These are phyloP conservation scores for Drosophila limbata DNA, from an alignment of 2,888 invertebrate species.

Conservation along the genomic window DNA sequence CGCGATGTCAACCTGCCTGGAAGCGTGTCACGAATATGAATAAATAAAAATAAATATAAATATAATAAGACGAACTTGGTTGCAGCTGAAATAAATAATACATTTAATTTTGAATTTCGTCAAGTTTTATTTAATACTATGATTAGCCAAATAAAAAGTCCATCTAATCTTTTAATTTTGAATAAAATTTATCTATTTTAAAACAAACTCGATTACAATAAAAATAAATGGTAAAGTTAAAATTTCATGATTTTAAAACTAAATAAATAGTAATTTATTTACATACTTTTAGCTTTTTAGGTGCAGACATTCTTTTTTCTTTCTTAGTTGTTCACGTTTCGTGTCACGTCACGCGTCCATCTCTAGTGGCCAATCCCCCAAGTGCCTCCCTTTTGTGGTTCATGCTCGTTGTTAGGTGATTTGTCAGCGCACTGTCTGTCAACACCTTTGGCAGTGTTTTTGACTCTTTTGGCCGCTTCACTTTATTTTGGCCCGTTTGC, in stretches of 20 bases:
- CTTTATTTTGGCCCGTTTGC: slow-evolving; percentile 53
- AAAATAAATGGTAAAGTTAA: neutral
- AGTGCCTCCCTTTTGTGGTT: neutral
- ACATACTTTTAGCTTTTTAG: too few species aligned
- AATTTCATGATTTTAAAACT: too few species aligned
- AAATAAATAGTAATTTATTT: too few species aligned
- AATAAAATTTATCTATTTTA: too few species aligned
- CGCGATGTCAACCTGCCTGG: slow-evolving; percentile 29
- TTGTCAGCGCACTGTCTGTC: slow-evolving; percentile 63
- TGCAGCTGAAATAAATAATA: too few species aligned
- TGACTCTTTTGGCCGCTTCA: slow-evolving; percentile 16
- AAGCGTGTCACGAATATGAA: neutral
- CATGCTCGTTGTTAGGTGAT: slow-evolving; percentile 54
- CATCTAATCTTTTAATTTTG: too few species aligned
- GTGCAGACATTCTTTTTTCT: too few species aligned
- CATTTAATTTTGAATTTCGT: too few species aligned
- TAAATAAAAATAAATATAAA: too few species aligned
- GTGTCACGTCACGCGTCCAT: slow-evolving; percentile 9
- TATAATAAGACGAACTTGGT: too few species aligned
- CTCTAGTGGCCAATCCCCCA: neutral
- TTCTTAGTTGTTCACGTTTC: neutral
- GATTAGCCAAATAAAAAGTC: too few species aligned
- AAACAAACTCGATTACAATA: neutral
- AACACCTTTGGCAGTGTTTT: slow-evolving; percentile 46
- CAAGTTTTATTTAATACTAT: too few species aligned